These are phyloP conservation scores for Chironomus tepperi DNA, from an alignment of 1,140 invertebrate genomes.

Conservation along the genomic window DNA sequence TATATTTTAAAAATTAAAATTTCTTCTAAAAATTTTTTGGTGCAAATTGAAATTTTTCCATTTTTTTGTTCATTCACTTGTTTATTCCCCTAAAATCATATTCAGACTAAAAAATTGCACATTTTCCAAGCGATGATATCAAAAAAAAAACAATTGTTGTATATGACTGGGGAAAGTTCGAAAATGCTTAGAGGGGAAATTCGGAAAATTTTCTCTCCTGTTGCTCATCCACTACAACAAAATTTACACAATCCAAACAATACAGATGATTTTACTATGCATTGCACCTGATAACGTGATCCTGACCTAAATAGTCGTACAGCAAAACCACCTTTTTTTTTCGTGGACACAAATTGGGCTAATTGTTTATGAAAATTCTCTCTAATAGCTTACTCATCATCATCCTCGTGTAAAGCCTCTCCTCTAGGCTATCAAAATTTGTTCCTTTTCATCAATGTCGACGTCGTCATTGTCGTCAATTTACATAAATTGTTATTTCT, in stretches of 20 bases:
- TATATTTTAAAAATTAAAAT: not conserved
- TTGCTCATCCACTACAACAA: too few species aligned
- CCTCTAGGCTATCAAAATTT: too few species aligned
- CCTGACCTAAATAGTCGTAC: not conserved
- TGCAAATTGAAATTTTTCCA: not conserved
- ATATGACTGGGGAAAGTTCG: not conserved
- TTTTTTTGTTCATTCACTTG: not conserved
- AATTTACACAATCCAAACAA: too few species aligned
- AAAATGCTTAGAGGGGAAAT: too few species aligned
- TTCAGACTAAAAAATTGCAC: conserved; percentile 1
- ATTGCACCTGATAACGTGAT: not conserved
- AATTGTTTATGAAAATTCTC: not conserved
- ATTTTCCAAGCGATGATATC: not conserved
- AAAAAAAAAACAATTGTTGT: not conserved
- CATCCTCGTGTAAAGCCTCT: not conserved
- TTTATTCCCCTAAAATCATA: not conserved
- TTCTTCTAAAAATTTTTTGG: not conserved
- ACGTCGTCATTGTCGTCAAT: too few species aligned
- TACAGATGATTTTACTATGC: not conserved
- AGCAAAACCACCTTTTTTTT: not conserved
- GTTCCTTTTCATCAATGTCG: too few species aligned
- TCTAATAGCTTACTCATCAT: not conserved
- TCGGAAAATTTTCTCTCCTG: too few species aligned
- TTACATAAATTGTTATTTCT: too few species aligned
- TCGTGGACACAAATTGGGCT: not conserved